A percentile compares a stretch with the other conserved stretches of the same genome.
These are phyloP conservation scores for Agrypnia vestita DNA, from an alignment of 1,140 invertebrate species.

Conservation along the genomic window DNA sequence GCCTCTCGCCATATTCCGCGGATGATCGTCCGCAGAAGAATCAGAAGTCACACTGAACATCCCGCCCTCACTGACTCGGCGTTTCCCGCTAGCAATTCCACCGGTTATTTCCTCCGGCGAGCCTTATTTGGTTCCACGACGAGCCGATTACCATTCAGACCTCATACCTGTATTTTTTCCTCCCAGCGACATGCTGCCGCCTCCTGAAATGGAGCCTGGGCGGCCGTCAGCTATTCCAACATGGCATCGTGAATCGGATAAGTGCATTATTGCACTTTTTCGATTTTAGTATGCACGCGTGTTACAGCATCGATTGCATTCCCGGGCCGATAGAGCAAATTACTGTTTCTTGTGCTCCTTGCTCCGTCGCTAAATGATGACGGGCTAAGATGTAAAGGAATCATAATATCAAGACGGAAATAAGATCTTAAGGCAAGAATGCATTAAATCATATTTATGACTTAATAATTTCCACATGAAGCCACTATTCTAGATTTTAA, in stretches of 20 bases:
- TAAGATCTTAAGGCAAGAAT: neutral
- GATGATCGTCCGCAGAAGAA: too few species aligned
- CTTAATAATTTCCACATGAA: too few species aligned
- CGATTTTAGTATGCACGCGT: neutral
- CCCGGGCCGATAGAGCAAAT: neutral
- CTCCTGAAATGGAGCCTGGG: neutral
- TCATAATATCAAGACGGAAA: neutral
- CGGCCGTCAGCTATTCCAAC: neutral
- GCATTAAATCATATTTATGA: neutral
- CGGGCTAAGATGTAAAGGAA: neutral
- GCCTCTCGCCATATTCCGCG: too few species aligned
- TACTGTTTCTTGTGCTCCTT: constrained; percentile 1
- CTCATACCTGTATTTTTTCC: constrained; percentile 28
- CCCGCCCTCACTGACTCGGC: too few species aligned
- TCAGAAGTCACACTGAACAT: too few species aligned
- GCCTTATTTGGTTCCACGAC: constrained; percentile 13
- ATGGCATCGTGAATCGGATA: constrained; percentile 9
- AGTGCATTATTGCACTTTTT: constrained; percentile 26
- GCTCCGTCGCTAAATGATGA: neutral
- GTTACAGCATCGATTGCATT: constrained; percentile 18
- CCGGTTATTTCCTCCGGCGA: neutral
- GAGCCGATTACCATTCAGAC: constrained; percentile 27
- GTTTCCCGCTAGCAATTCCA: neutral
- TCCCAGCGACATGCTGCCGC: neutral
- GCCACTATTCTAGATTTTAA: too few species aligned